Conservation (phyloP, 1,140 invertebrate species). For the Forficula auricularia region DNA sequence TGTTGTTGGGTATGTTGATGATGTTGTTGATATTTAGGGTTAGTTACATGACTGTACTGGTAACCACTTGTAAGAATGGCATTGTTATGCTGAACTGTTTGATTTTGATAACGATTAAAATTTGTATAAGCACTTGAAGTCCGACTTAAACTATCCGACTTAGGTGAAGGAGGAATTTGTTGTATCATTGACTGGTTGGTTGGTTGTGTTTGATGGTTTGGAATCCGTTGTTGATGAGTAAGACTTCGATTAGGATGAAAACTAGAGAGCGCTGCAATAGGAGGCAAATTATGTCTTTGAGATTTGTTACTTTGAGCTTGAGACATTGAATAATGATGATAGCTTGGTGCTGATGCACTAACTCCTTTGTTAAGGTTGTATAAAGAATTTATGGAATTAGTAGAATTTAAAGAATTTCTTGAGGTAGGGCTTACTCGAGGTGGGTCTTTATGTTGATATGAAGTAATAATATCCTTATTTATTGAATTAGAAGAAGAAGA, state of each 20-base stretch:
- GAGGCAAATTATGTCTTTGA: conserved; percentile 30
- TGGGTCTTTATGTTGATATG: conserved; percentile 13
- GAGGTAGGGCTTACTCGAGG: conserved; percentile 13
- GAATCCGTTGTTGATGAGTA: too few species aligned
- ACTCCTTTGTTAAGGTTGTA: conserved; percentile 11
- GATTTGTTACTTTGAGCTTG: conserved; percentile 12
- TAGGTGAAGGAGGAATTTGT: too few species aligned
- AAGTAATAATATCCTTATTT: conserved; percentile 8
- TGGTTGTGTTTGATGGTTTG: too few species aligned
- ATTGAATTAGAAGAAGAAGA: conserved; percentile 3
- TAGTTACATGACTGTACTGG: too few species aligned
- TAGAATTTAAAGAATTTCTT: conserved; percentile 22
- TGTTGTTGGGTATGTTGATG: conserved; percentile 6
- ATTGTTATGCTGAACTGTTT: too few species aligned
- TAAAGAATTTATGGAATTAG: conserved; percentile 4
- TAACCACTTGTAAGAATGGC: too few species aligned
- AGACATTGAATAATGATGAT: conserved; percentile 14
- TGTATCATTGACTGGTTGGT: too few species aligned
- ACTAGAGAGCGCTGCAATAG: conserved; percentile 30
- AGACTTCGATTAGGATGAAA: conserved; percentile 24
- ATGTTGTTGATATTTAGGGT: neutral
- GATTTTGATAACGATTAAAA: too few species aligned
- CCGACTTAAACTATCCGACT: too few species aligned
- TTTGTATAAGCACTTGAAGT: too few species aligned
- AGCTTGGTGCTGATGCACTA: conserved; percentile 13